Evolutionary conservation across 2,113 vertebrate species (phyloP).

Genomic region (human (Homo sapiens)): DNA sequence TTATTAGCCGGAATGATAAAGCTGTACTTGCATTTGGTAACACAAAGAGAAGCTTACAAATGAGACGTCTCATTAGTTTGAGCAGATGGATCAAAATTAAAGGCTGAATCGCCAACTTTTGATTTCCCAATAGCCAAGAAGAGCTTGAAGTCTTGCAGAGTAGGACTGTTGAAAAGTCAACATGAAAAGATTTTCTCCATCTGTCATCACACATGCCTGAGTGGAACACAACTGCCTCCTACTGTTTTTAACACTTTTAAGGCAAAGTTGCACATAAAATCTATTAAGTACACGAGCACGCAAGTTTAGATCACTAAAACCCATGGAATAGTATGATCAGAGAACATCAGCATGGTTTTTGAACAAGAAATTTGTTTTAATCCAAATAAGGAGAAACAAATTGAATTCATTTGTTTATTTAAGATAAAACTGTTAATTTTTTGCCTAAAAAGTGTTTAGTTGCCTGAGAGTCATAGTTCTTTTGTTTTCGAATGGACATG

Average conservation of each 20-base stretch:
- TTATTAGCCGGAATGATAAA: conserved; percentile 81
- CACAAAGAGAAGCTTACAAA: conserved; percentile 86
- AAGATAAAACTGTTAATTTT: conserved; percentile 27
- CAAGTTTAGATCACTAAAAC: conserved; percentile 62
- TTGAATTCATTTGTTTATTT: neutral
- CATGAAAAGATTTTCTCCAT: conserved; percentile 88
- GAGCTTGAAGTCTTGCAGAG: conserved; percentile 87
- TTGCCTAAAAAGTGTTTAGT: neutral
- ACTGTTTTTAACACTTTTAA: conserved; percentile 79
- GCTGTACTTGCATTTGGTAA: conserved; percentile 84
- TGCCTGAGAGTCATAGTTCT: neutral
- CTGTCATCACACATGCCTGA: conserved; percentile 87
- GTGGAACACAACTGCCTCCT: conserved; percentile 82
- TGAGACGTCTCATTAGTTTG: conserved; percentile 88
- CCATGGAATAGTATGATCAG: conserved; percentile 4
- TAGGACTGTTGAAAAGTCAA: conserved; percentile 87
- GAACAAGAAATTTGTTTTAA: conserved; percentile 45
- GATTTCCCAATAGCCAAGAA: conserved; percentile 89
- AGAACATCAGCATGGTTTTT: conserved; percentile 52
- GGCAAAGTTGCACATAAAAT: conserved; percentile 70
- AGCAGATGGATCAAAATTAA: conserved; percentile 95
- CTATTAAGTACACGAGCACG: conserved; percentile 76
- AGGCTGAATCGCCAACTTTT: conserved; percentile 91
- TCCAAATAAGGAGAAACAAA: conserved; percentile 10
- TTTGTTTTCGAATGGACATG: neutral